Evolutionary conservation across 2,888 invertebrate species (phyloP).

Genomic region (Ormyrus thymus): DNA sequence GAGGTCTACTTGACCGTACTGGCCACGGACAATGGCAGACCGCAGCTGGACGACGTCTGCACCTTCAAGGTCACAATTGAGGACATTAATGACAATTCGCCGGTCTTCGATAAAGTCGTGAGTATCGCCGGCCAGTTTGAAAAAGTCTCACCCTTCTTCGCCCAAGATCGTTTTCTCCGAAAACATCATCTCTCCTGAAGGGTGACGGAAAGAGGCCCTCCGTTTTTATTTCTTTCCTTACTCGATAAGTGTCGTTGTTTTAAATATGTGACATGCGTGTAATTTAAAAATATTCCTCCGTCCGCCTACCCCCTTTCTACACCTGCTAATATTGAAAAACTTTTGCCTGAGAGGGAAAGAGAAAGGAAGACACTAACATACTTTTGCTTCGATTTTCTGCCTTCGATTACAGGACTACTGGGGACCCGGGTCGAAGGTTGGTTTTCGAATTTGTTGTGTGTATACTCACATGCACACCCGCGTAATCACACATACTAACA

Average conservation of each 20-base stretch:
- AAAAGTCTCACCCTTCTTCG: too few species aligned
- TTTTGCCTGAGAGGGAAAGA: constrained; percentile 15
- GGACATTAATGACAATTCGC: constrained; percentile 95
- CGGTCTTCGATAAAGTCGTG: constrained; percentile 88
- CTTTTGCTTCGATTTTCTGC: constrained; percentile 66
- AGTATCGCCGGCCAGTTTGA: constrained; percentile 69
- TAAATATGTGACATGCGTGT: too few species aligned
- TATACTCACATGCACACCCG: constrained; percentile 21
- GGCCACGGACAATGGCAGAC: constrained; percentile 94
- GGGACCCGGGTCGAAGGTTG: constrained; percentile 82
- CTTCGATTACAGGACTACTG: constrained; percentile 78
- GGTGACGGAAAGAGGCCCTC: too few species aligned
- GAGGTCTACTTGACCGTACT: constrained; percentile 91
- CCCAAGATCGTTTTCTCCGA: too few species aligned
- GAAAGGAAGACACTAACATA: constrained; percentile 58
- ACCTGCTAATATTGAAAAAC: constrained; percentile 31
- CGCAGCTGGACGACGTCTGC: constrained; percentile 93
- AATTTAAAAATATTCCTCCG: too few species aligned
- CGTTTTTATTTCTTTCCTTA: too few species aligned
- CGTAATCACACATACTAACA: constrained; percentile 20
- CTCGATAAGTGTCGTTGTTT: too few species aligned
- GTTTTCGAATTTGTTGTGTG: constrained; percentile 68
- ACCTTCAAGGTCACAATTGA: constrained; percentile 92
- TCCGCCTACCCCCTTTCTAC: not conserved
- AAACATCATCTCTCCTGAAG: too few species aligned